Evolutionary conservation across 92 coral and sea anemone species (phyloP).

Genomic region (Isaurus tuberculatus): DNA sequence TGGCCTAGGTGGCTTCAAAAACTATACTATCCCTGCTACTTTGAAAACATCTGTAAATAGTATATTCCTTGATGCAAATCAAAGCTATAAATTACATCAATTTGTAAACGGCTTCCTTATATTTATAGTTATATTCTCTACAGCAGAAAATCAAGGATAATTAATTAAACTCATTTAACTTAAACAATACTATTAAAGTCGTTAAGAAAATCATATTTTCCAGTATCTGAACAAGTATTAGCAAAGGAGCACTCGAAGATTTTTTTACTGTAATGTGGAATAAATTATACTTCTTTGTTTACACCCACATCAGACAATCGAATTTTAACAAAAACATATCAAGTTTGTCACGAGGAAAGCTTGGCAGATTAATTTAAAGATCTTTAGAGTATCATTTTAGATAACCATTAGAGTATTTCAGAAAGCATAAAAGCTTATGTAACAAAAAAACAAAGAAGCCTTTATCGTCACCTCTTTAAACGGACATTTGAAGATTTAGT

Average conservation of each 20-base stretch:
- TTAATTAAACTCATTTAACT: not conserved
- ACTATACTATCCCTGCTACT: no score
- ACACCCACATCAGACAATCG: not conserved
- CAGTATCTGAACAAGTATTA: not conserved
- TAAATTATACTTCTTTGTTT: not conserved
- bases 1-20: no score
- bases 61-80: no score
- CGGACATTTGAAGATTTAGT: not conserved
- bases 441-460: not conserved
- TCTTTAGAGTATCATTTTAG: not conserved
- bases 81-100: no score
- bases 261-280: no score
- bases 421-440: not conserved
- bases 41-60: no score
- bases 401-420: not conserved
- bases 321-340: not conserved
- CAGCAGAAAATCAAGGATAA: not conserved
- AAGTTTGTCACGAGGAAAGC: not conserved
- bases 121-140: not conserved
- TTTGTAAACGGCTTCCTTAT: not conserved
- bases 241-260: not conserved
- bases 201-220: not conserved
- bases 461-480: not conserved
- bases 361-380: not conserved
- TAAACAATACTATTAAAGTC: not conserved